Evolutionary conservation across 2,888 invertebrate genomes (phyloP), one percentile per base, ranked within the genome.

Genomic region (Prostheceraeus crozeri): DNA sequence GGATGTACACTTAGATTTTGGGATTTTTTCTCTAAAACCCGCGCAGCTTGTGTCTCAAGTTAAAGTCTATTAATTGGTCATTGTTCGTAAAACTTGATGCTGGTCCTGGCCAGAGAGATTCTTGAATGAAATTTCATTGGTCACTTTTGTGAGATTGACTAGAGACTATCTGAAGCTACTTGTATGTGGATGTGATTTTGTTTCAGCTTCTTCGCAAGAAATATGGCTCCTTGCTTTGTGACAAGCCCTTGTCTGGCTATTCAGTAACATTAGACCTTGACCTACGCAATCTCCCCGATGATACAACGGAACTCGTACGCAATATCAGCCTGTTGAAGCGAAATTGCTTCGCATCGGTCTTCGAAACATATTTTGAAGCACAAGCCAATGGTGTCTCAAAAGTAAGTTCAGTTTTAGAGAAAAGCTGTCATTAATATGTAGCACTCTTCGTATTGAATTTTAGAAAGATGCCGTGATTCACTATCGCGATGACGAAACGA

Each of bases 311-410:
- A 63, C 76, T 89, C 69, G 89, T 93, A 67, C 87, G 87, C 77
- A 89, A 87, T 80, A 85, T 93, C 67, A 90, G 93, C 19, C 82
- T 93, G 58, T 80, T 98, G 64, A 98, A 98, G 79, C 83, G 96
- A 71, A 90, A 99, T 80, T 98, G 98, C 79, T 98, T 98, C 79
- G 96, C 96, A 46, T 93, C 94, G 14, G 94, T 98, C 62, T 99
- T 98, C 79, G 94, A 98, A 86, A 94, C 96, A 75, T 99, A 98
- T 81, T 98, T 98, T 79, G 86, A 93, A 76, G 89, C 89, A 78
- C 94, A 98, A 80, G 90, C 91, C 76, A 83, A 85, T 68, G 93
- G 89, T 1, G 85, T 87, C 71, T 85, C 25, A 21, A 19, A 23
- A n/a, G 23, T 23, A 19, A n/a, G n/a, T n/a, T n/a, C n/a, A n/a